Percentiles rank a stretch among this genome's conserved stretches.
Evolutionary conservation across 2,888 invertebrate species (phyloP).

Genomic region (Oscheius sp.): DNA sequence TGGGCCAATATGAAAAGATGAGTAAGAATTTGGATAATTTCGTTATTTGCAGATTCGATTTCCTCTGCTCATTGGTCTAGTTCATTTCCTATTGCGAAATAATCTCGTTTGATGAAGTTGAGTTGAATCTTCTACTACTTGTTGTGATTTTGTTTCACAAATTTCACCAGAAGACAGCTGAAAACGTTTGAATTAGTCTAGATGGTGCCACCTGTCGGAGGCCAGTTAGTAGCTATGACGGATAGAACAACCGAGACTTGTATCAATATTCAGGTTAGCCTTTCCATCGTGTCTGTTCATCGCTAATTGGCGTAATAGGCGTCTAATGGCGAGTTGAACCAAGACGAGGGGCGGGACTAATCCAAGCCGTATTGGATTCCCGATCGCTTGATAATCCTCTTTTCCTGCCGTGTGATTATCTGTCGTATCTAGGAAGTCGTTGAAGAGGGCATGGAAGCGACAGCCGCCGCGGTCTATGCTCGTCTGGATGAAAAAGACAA

Average conservation of each 20-base stretch:
- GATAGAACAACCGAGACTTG: too few species aligned
- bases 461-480: conserved; percentile 6
- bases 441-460: background rate
- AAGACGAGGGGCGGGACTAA: conserved; percentile 14
- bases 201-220: background rate
- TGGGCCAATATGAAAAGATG: too few species aligned
- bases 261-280: background rate
- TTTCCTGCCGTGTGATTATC: conserved; percentile 7
- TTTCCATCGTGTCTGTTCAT: conserved; percentile 18
- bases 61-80: too few species aligned
- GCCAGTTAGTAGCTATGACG: background rate
- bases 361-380: conserved; percentile 26
- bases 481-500: conserved; percentile 20
- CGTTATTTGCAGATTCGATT: too few species aligned
- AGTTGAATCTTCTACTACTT: background rate
- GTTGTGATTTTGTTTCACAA: too few species aligned
- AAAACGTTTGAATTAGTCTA: too few species aligned
- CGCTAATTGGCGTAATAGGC: conserved; percentile 28
- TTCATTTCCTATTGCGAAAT: too few species aligned
- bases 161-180: background rate
- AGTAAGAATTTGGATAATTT: background rate
- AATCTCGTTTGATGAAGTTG: too few species aligned
- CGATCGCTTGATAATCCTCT: conserved; percentile 1
- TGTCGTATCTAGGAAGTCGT: background rate
- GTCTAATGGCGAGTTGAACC: conserved; percentile 28